Evolutionary conservation across 2,113 vertebrate genomes (phyloP).

Genomic region (Tragelaphus scriptus): DNA sequence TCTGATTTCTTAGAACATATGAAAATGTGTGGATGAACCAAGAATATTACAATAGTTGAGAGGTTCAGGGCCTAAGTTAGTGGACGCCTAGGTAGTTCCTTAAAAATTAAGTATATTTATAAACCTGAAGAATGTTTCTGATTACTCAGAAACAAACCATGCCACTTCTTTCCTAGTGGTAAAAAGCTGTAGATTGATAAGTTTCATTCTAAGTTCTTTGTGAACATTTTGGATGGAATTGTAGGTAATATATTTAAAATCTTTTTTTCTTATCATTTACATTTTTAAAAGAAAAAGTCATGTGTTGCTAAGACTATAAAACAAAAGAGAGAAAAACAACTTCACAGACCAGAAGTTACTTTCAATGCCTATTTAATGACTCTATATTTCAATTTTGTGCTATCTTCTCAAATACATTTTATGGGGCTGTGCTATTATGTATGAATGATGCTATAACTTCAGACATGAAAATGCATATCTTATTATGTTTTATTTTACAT

Average conservation of each 20-base stretch:
- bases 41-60: not conserved
- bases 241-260: not conserved
- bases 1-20: not conserved
- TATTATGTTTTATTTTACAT: conserved; percentile 72
- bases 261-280: conserved; percentile 32
- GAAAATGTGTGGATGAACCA: not conserved
- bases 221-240: not conserved
- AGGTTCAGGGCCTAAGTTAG: not conserved
- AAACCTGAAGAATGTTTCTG: not conserved
- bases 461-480: conserved; percentile 71
- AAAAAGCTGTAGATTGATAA: not conserved
- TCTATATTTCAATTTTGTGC: conserved; percentile 74
- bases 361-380: conserved; percentile 68
- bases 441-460: conserved; percentile 67
- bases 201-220: not conserved
- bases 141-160: not conserved
- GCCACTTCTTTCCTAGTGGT: not conserved
- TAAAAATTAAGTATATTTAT: not conserved
- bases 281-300: conserved; percentile 18
- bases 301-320: conserved; percentile 33
- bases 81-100: not conserved
- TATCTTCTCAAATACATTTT: conserved; percentile 67
- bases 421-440: conserved; percentile 59
- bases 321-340: conserved; percentile 58
- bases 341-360: conserved; percentile 66